A percentile compares a stretch with the other conserved stretches of the same genome.
Conservation (phyloP, 1,140 invertebrate species). For the Neodiprion fabricii region DNA sequence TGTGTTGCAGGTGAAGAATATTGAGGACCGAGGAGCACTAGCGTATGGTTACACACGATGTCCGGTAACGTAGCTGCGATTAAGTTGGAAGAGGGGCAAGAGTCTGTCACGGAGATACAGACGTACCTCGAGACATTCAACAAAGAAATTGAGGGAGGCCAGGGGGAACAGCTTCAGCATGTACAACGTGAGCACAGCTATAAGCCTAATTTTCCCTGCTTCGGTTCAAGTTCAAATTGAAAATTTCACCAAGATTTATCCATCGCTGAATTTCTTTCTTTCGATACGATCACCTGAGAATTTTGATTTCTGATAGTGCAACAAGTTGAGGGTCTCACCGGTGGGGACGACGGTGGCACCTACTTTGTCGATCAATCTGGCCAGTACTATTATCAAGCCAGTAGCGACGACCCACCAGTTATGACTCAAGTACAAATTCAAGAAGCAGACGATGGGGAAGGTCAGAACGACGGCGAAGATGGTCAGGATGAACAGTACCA, state of each 20-base stretch:
- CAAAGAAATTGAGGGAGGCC: constrained; percentile 77
- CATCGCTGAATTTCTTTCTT: constrained; percentile 23
- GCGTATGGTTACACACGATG: constrained; percentile 40
- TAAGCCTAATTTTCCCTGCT: constrained; percentile 15
- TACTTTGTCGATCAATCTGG: constrained; percentile 81
- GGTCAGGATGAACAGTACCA: constrained; percentile 55
- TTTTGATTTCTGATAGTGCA: constrained; percentile 42
- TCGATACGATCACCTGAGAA: constrained; percentile 18
- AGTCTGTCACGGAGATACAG: constrained; percentile 77
- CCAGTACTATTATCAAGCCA: constrained; percentile 78
- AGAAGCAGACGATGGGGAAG: constrained; percentile 60
- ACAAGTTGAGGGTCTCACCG: constrained; percentile 63
- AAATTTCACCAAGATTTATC: constrained; percentile 19
- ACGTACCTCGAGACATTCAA: constrained; percentile 86
- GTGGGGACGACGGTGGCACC: constrained; percentile 70
- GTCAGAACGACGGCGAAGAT: constrained; percentile 49
- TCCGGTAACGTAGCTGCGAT: constrained; percentile 53
- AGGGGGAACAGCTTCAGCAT: constrained; percentile 61
- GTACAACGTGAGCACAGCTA: constrained; percentile 58
- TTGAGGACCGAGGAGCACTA: not conserved
- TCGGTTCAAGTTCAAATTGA: constrained; percentile 18
- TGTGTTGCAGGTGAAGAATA: not conserved
- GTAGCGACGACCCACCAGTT: constrained; percentile 67
- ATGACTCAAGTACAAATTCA: constrained; percentile 67
- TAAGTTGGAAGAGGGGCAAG: constrained; percentile 57